These are phyloP conservation scores for Ceriagrion tenellum DNA, from an alignment of 2,888 invertebrate genomes.

Conservation along the genomic window DNA sequence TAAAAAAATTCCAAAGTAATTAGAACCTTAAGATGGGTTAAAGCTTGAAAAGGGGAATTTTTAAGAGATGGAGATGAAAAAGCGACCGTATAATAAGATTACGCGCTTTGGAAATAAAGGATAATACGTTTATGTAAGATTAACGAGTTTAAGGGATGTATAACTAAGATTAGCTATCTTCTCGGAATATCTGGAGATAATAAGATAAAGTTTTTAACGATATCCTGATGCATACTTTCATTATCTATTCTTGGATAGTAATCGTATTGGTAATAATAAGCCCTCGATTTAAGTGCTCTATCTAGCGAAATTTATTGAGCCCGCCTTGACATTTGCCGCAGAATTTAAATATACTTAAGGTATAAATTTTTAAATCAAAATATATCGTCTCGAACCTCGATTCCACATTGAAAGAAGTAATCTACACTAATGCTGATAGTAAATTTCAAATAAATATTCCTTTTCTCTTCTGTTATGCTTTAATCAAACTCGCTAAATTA, in stretches of 20 bases:
- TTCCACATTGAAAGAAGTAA: too few species aligned
- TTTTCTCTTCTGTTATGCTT: too few species aligned
- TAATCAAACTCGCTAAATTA: too few species aligned
- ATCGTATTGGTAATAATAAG: too few species aligned
- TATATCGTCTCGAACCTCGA: too few species aligned
- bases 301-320: too few species aligned
- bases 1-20: background rate
- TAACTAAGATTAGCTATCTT: background rate
- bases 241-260: background rate
- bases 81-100: background rate
- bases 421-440: too few species aligned
- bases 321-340: too few species aligned
- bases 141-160: background rate
- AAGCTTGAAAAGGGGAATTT: background rate
- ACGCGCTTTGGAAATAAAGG: background rate
- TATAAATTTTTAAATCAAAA: too few species aligned
- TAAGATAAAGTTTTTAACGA: background rate
- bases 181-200: background rate
- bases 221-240: background rate
- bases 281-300: too few species aligned
- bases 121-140: background rate
- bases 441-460: too few species aligned
- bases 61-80: background rate
- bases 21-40: background rate
- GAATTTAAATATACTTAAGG: too few species aligned